phyloP scores from a whole-genome alignment of 2,113 vertebrate species.

The Bos javanicus region DNA sequence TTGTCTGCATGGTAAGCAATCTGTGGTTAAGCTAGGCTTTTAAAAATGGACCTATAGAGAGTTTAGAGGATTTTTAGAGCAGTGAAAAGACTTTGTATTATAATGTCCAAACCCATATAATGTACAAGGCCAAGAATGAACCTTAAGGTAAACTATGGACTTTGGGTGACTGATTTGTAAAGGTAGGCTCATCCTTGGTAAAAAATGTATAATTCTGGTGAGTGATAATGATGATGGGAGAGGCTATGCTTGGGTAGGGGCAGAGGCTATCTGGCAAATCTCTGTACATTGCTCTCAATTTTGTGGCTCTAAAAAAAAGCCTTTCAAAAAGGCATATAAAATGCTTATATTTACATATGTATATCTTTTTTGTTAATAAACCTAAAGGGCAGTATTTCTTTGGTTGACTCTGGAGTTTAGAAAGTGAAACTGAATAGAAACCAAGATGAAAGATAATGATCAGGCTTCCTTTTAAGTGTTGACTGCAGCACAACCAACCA shows the following conservation, averaged over 20 bases:
- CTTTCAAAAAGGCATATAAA: background rate
- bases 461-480: constrained; percentile 37
- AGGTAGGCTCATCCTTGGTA: background rate
- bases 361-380: constrained; percentile 28
- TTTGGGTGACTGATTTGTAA: background rate
- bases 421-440: constrained; percentile 70
- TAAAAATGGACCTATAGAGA: background rate
- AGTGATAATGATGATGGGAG: background rate
- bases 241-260: background rate
- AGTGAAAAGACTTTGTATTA: background rate
- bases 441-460: constrained; percentile 40
- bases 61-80: background rate
- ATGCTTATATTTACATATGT: background rate
- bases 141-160: background rate
- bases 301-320: background rate
- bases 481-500: constrained; percentile 26
- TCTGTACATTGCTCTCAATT: background rate
- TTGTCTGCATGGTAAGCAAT: background rate
- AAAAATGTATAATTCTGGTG: background rate
- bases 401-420: constrained; percentile 27
- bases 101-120: background rate
- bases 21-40: background rate
- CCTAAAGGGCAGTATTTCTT: background rate
- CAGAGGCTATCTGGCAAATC: background rate
- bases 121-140: background rate